Evolutionary conservation across 2,888 invertebrate species (phyloP).

Genomic region (Ophioninae sp.): DNA sequence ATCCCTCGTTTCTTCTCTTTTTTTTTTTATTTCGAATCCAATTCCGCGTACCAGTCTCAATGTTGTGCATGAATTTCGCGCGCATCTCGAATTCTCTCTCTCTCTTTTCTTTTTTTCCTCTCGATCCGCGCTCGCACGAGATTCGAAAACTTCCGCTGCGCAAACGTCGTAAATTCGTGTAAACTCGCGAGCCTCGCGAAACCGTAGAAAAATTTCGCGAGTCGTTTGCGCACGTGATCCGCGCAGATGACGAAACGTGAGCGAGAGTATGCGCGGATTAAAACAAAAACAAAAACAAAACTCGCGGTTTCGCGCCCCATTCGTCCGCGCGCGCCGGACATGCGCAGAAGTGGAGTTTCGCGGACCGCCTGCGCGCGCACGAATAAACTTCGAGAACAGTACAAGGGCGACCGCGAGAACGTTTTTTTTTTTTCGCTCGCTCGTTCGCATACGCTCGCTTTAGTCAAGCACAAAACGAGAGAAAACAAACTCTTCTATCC

Average conservation of each 20-base stretch:
- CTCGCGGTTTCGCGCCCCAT: neutral
- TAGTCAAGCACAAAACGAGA: constrained; percentile 54
- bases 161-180: neutral
- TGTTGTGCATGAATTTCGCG: constrained; percentile 47
- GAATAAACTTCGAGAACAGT: constrained; percentile 1
- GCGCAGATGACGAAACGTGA: neutral
- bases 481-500: constrained; percentile 54
- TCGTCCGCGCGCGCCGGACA: neutral
- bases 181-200: neutral
- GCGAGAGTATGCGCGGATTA: neutral
- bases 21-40: constrained; percentile 23
- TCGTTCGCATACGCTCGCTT: constrained; percentile 16
- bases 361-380: neutral
- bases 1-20: neutral
- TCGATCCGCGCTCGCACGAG: constrained; percentile 8
- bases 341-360: constrained; percentile 9
- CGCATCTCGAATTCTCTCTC: neutral
- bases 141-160: constrained; percentile 6
- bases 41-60: constrained; percentile 52
- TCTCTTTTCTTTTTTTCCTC: neutral
- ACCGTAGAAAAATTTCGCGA: no score
- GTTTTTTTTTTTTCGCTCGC: constrained; percentile 6
- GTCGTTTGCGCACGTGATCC: neutral
- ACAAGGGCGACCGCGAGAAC: neutral
- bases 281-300: neutral